Conservation (phyloP, 2,888 invertebrate species). For the Aleiodes leptofemur region DNA sequence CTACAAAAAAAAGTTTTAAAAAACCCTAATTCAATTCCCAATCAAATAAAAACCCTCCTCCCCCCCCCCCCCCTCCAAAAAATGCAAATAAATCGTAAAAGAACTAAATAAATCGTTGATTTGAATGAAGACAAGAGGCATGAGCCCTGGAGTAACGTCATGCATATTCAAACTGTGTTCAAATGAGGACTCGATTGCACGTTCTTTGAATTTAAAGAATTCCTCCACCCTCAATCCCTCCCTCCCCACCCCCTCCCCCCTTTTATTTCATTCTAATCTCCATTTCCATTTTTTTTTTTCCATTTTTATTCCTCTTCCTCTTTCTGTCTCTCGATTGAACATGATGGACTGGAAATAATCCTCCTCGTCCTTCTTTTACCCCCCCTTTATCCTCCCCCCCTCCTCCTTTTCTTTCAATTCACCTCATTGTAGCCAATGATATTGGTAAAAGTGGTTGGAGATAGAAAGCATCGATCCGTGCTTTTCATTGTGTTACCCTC, state of each 20-base stretch:
- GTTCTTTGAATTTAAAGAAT: conserved; percentile 39
- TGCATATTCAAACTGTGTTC: conserved; percentile 35
- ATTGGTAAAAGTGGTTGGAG: conserved; percentile 30
- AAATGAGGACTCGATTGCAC: conserved; percentile 13
- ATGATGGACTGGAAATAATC: conserved; percentile 2
- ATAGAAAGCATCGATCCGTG: conserved; percentile 35
- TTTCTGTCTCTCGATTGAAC: not conserved
- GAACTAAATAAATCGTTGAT: no score
- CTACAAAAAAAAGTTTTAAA: no score
- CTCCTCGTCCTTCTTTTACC: not conserved
- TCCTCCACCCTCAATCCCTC: not conserved
- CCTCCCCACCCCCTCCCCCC: no score
- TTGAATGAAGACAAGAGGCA: no score
- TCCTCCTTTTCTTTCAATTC: conserved; percentile 11
- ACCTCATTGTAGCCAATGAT: conserved; percentile 19
- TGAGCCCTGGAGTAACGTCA: conserved; percentile 14
- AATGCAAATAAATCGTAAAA: no score
- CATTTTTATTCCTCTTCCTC: not conserved
- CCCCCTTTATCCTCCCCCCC: conserved; percentile 3
- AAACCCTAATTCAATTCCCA: no score
- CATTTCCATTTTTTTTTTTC: no score
- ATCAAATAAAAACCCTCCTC: no score
- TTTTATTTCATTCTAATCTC: no score
- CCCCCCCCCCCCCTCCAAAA: no score
- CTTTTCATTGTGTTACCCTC: conserved; percentile 35